Evolutionary conservation across 1,140 invertebrate species (phyloP).

Genomic region (Leptopilina clavipes): DNA sequence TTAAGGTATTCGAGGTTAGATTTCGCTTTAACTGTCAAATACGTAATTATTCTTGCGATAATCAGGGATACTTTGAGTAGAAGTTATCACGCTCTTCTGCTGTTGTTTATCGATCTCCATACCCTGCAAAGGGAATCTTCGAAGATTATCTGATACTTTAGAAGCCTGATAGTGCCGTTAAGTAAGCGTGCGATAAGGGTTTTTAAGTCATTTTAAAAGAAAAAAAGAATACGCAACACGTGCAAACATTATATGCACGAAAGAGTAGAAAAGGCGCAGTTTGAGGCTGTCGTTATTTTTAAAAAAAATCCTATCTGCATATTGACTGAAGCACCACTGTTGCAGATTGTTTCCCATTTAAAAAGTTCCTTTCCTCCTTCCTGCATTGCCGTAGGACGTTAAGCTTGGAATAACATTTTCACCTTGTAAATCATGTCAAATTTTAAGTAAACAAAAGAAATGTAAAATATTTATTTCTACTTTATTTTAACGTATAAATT

Average conservation of each 20-base stretch:
- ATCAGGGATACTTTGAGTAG: slow-evolving; percentile 66
- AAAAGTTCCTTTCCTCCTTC: background rate
- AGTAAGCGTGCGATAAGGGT: background rate
- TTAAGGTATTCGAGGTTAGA: slow-evolving; percentile 76
- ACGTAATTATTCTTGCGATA: slow-evolving; percentile 72
- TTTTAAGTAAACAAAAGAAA: background rate
- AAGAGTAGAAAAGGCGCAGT: slow-evolving; percentile 14
- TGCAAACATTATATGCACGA: background rate
- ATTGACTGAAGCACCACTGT: slow-evolving; percentile 28
- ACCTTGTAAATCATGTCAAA: slow-evolving; percentile 14
- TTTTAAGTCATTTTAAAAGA: background rate
- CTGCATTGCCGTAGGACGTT: background rate
- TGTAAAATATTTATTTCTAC: slow-evolving; percentile 31
- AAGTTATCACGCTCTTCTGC: slow-evolving; percentile 70
- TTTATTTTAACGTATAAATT: background rate
- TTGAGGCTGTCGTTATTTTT: slow-evolving; percentile 26
- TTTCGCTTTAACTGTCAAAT: slow-evolving; percentile 76
- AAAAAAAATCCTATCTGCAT: slow-evolving; percentile 17
- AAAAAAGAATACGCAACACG: too few relatives aligned
- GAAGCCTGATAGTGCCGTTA: slow-evolving; percentile 30
- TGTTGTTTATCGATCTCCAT: slow-evolving; percentile 39
- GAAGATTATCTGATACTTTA: slow-evolving; percentile 12
- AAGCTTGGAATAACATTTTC: slow-evolving; percentile 3
- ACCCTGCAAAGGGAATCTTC: background rate
- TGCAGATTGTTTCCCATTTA: slow-evolving; percentile 19